A percentile compares a stretch with the other conserved stretches of the same genome.
Conservation (phyloP, 2,888 invertebrate genomes). For the Nyleta sp. region DNA sequence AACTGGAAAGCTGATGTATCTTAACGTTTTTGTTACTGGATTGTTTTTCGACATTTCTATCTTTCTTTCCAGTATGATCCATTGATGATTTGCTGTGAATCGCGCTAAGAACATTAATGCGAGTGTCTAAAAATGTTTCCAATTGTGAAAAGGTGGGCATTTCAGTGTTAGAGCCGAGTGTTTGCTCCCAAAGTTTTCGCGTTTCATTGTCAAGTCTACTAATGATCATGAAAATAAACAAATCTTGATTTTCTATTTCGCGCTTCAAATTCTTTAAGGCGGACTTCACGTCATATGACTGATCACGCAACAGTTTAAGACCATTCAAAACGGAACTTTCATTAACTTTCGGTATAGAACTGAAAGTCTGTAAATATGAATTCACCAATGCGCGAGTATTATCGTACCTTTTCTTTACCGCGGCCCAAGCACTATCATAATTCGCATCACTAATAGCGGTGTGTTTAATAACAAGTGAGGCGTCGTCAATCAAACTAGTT, state of each 20-base stretch:
- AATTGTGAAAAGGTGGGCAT: conserved; percentile 7
- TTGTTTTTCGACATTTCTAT: too few species aligned
- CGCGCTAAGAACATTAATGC: too few species aligned
- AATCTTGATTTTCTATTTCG: conserved; percentile 2
- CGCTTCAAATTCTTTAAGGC: conserved; percentile 1
- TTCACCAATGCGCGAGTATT: neutral
- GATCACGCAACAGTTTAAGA: too few species aligned
- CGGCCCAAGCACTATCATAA: neutral
- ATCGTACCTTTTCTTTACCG: neutral
- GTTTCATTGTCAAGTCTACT: conserved; percentile 14
- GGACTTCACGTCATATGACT: too few species aligned
- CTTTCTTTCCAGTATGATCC: too few species aligned
- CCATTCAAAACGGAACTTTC: conserved; percentile 7
- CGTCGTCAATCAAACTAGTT: neutral
- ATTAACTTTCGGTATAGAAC: too few species aligned
- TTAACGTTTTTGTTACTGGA: too few species aligned
- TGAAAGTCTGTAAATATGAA: neutral
- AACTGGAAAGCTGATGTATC: too few species aligned
- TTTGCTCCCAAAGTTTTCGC: conserved; percentile 1
- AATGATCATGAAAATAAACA: conserved; percentile 29
- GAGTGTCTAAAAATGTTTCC: too few species aligned
- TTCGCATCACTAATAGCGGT: neutral
- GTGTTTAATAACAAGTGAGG: neutral
- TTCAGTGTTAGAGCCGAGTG: neutral
- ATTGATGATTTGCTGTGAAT: too few species aligned